A percentile compares a stretch with the other conserved stretches of the same genome.
These are phyloP conservation scores for Pollenia angustigena DNA, from an alignment of 2,888 invertebrate species.

Conservation along the genomic window DNA sequence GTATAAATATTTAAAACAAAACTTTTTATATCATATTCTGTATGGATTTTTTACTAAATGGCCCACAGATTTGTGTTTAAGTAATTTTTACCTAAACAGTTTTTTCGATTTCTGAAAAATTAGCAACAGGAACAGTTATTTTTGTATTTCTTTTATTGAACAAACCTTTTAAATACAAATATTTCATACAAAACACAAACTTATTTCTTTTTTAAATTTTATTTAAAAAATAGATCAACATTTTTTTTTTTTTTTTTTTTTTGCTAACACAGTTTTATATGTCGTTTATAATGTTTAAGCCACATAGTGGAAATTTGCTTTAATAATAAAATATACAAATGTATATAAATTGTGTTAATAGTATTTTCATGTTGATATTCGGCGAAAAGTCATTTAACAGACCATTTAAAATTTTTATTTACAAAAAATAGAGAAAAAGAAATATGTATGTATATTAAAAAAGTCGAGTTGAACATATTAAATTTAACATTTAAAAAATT, in stretches of 20 bases:
- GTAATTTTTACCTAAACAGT: too few species aligned
- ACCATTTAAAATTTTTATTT: conserved; percentile 44
- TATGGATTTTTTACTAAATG: too few species aligned
- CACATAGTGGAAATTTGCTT: conserved; percentile 72
- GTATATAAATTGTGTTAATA: conserved; percentile 47
- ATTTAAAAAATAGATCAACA: conserved; percentile 70
- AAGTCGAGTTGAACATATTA: neutral
- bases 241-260: too few species aligned
- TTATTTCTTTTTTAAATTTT: conserved; percentile 50
- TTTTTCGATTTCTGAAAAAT: too few species aligned
- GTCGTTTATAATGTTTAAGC: conserved; percentile 60
- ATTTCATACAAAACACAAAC: neutral
- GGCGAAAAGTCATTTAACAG: neutral
- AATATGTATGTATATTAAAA: too few species aligned
- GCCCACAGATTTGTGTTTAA: too few species aligned
- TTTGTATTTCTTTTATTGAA: too few species aligned
- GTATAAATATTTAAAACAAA: too few species aligned
- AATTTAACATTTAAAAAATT: neutral
- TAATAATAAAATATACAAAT: conserved; percentile 62
- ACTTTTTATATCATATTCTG: too few species aligned
- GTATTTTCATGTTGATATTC: conserved; percentile 54
- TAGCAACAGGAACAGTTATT: too few species aligned
- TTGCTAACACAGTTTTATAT: conserved; percentile 60
- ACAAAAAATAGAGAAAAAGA: conserved; percentile 23
- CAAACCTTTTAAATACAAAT: neutral